Evolutionary conservation across 2,113 vertebrate genomes (phyloP), one percentile per base, ranked within the genome.

Genomic region (Hemichromis elongatus): DNA sequence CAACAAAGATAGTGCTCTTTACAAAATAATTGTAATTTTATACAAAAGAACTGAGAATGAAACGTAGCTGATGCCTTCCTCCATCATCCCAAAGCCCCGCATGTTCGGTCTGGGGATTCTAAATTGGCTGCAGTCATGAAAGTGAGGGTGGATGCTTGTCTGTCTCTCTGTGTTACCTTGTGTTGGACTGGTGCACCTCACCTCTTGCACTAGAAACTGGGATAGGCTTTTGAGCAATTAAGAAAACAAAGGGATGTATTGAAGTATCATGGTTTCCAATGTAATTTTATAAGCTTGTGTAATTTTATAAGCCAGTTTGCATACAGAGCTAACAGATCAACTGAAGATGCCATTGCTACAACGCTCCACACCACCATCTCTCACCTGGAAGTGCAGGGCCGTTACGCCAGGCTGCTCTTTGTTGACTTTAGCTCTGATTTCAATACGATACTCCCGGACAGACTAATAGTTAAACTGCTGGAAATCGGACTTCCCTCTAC

Each of bases 11-110:
- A 6, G 45, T 7, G 14, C 18, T 47, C 24, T 0, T 73, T 47
- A 73, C 3, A 19, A 47, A 70, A 66, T 3, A 3, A 0, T 0
- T 0, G 14, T 42, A 2, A 14, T 14, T 68, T 68, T 2, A 24
- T 45, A 45, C 37, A 6, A 26, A 70, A 70, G 57, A 70, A 16
- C 11, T 42, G n/a, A 68, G 37, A 16, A 70, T 11, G 8, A 26
- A 45, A 70, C 0, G 5, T 24, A 68, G n/a, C 37, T 24, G n/a
- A 3, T 42, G 35, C 63, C 63, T 68, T 68, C 63, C 63, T 42
- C 63, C 12, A 14, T 68, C 63, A 68, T 7, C 37, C n/a, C 7
- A 24, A 68, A 68, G 12, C 3, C 0, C 37, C 16, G 52, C 52
- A 8, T 21, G 52, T 9, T 52, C 1, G 8, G 2, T n/a, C 8